These are phyloP conservation scores for Myotis lucifugus DNA, from an alignment of 2,113 vertebrate genomes.

Conservation along the genomic window DNA sequence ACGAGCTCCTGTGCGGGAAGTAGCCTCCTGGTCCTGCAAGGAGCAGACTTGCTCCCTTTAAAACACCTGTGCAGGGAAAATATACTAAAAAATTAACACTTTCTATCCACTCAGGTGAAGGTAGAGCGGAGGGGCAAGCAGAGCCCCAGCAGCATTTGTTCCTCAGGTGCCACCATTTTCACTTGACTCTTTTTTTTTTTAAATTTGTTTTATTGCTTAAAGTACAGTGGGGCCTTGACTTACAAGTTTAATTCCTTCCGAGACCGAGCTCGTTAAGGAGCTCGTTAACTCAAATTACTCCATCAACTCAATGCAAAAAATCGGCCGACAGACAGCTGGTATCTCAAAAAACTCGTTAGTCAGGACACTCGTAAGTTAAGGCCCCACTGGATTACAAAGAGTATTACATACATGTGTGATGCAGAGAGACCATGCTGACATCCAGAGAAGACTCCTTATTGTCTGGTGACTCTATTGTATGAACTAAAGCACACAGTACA, in stretches of 20 bases:
- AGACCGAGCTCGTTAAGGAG: too few species aligned
- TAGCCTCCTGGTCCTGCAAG: not conserved
- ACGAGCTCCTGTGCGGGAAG: not conserved
- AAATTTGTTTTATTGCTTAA: too few species aligned
- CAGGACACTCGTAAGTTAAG: too few species aligned
- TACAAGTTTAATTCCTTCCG: too few species aligned
- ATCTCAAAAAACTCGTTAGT: too few species aligned
- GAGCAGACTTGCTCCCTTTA: not conserved
- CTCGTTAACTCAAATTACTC: too few species aligned
- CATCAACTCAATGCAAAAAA: too few species aligned
- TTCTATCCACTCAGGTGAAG: not conserved
- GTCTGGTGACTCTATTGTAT: not conserved
- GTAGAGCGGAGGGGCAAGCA: not conserved
- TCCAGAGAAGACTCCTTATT: not conserved
- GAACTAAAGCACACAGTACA: not conserved
- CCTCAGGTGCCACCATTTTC: not conserved
- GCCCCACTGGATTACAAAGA: too few species aligned
- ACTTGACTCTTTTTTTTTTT: not conserved
- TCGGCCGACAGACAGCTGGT: too few species aligned
- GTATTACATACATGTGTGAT: not conserved
- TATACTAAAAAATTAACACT: not conserved
- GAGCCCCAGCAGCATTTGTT: too few species aligned
- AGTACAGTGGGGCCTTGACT: too few species aligned
- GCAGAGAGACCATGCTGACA: not conserved
- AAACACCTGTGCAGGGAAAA: not conserved